Evolutionary conservation across 2,797 vertebrate genomes (phyloP).

Genomic region (Spatula versicolor): DNA sequence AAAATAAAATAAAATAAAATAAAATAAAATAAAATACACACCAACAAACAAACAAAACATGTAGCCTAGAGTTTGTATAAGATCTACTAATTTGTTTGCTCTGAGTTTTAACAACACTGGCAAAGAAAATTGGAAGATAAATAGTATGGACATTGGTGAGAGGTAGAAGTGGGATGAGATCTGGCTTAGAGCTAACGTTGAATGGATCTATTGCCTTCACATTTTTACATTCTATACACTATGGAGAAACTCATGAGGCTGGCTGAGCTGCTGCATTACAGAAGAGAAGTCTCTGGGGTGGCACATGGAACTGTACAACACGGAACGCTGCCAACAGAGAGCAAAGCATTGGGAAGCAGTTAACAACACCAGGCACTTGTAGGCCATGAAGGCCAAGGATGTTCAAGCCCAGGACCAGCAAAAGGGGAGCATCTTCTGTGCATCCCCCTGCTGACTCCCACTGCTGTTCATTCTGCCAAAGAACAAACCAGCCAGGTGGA

Average conservation of each 20-base stretch:
- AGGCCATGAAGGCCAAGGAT: neutral
- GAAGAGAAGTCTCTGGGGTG: neutral
- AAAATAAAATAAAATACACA: no score
- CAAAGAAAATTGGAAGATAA: neutral
- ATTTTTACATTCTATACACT: neutral
- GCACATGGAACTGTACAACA: rapidly evolving
- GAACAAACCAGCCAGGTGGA: neutral
- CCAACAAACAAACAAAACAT: rapidly evolving
- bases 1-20: no score
- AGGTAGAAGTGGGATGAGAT: neutral
- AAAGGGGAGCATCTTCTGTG: neutral
- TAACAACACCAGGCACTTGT: neutral
- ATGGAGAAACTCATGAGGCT: neutral
- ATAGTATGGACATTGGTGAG: rapidly evolving
- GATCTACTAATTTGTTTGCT: neutral
- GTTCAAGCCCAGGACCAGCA: neutral
- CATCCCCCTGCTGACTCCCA: neutral
- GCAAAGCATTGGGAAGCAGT: neutral
- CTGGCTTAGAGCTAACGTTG: neutral
- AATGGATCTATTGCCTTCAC: neutral
- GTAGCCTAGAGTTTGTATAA: neutral
- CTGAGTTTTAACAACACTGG: neutral
- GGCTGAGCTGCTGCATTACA: neutral
- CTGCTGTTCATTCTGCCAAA: neutral
- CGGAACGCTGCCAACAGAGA: rapidly evolving